A percentile compares a stretch with the other conserved stretches of the same genome.
These are phyloP conservation scores for Bombus consobrinus DNA, from an alignment of 1,140 invertebrate genomes.

Conservation along the genomic window DNA sequence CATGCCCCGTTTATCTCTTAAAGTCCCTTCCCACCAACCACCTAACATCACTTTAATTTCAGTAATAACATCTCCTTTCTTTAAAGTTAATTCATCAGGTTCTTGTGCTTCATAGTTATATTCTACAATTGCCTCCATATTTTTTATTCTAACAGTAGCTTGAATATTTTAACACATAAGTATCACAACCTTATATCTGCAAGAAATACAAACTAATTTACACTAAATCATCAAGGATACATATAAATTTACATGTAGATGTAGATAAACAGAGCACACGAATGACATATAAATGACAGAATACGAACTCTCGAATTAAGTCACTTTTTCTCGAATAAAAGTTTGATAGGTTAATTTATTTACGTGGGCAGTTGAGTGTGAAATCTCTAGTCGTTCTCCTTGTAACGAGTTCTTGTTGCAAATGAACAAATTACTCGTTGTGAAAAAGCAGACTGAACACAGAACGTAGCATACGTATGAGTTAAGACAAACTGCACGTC, in stretches of 20 bases:
- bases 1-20: constrained; percentile 94
- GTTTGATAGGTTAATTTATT: constrained; percentile 3
- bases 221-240: background rate
- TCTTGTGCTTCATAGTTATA: constrained; percentile 92
- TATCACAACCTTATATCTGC: constrained; percentile 45
- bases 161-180: constrained; percentile 33
- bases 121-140: constrained; percentile 90
- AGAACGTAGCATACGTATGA: constrained; percentile 51
- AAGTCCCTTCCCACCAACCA: constrained; percentile 98
- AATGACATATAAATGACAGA: constrained; percentile 2
- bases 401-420: background rate
- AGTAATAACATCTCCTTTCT: constrained; percentile 94
- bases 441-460: constrained; percentile 40
- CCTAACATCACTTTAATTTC: constrained; percentile 92
- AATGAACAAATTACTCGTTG: constrained; percentile 18
- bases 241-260: background rate
- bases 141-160: constrained; percentile 21
- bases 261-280: background rate
- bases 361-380: background rate
- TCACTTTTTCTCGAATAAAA: constrained; percentile 1
- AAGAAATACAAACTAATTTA: constrained; percentile 3
- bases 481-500: constrained; percentile 48
- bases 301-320: background rate
- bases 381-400: constrained; percentile 16
- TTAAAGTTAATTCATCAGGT: constrained; percentile 92